A percentile compares a stretch with the other conserved stretches of the same genome.
phyloP scores from a whole-genome alignment of 2,113 vertebrate genomes.

The Plecturocebus donacophilus region DNA sequence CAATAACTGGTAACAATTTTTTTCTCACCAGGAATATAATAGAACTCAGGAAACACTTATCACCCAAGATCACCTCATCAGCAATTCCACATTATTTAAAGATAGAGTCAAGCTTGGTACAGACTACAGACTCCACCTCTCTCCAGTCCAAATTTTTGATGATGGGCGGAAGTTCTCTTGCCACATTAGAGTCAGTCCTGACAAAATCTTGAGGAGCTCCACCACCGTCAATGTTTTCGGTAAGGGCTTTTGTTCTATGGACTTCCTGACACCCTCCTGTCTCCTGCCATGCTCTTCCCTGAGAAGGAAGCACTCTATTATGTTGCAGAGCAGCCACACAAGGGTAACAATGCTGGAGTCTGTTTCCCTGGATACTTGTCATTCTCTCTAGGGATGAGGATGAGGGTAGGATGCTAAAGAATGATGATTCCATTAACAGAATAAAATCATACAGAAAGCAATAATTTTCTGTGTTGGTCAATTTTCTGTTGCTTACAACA shows the following conservation, averaged over 20 bases:
- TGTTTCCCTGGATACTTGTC: not conserved
- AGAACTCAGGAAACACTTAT: conserved; percentile 71
- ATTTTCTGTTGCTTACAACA: not conserved
- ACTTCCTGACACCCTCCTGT: not conserved
- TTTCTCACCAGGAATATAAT: conserved; percentile 72
- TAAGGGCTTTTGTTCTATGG: conserved; percentile 61
- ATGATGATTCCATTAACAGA: not conserved
- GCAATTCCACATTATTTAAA: fast-evolving
- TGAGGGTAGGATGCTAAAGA: not conserved
- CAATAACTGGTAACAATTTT: not conserved
- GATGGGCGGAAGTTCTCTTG: conserved; percentile 77
- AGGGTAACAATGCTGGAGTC: not conserved
- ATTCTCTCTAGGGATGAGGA: not conserved
- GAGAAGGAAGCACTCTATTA: not conserved
- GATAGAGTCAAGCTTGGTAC: conserved; percentile 63
- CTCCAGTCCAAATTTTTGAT: conserved; percentile 62
- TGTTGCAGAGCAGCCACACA: not conserved
- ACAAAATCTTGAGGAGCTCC: conserved; percentile 70
- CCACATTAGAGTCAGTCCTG: not conserved
- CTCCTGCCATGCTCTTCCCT: not conserved
- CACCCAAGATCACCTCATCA: conserved; percentile 22
- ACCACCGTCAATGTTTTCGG: conserved; percentile 79
- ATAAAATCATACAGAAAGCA: not conserved
- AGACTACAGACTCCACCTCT: conserved; percentile 57
- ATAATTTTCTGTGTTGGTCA: not conserved